phyloP scores from a whole-genome alignment of 2,113 vertebrate genomes.

The Heliornis fulica region DNA sequence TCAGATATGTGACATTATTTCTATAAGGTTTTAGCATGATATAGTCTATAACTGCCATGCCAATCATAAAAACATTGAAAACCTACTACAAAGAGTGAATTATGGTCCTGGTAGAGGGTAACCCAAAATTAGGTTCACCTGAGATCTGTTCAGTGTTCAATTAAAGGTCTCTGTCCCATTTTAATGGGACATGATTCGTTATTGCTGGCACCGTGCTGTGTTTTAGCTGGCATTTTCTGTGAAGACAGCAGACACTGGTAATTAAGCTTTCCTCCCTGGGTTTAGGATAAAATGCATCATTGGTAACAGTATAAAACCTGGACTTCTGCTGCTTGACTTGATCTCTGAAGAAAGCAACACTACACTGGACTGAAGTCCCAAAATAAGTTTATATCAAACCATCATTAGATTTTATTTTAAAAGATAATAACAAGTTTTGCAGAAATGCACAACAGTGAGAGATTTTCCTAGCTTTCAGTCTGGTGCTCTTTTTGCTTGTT shows the following conservation, averaged over 20 bases:
- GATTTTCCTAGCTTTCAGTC: neutral
- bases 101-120: neutral
- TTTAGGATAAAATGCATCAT: neutral
- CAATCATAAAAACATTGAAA: neutral
- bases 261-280: neutral
- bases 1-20: neutral
- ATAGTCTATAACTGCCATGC: neutral
- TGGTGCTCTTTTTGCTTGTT: neutral
- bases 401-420: neutral
- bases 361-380: neutral
- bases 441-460: neutral
- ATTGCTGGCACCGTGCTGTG: neutral
- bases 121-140: neutral
- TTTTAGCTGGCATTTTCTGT: neutral
- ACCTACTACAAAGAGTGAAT: neutral
- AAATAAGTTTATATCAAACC: neutral
- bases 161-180: neutral
- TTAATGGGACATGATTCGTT: neutral
- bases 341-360: neutral
- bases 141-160: neutral
- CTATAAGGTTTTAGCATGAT: neutral
- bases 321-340: neutral
- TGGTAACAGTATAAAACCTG: neutral
- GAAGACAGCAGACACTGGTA: neutral
- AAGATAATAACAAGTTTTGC: neutral